These are phyloP conservation scores for Meta bourneti DNA, from an alignment of 2,888 invertebrate species.

Conservation along the genomic window DNA sequence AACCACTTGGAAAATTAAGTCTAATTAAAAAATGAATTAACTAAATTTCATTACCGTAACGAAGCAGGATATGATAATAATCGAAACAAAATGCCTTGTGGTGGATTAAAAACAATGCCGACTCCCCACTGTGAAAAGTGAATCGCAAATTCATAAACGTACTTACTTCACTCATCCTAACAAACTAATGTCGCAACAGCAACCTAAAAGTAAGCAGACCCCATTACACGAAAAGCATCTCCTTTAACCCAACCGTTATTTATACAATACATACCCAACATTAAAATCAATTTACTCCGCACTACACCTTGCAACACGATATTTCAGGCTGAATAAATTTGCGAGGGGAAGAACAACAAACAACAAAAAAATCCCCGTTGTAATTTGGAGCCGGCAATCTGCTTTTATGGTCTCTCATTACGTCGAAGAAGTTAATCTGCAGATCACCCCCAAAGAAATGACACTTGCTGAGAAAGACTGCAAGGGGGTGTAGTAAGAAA, in stretches of 20 bases:
- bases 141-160: too few species aligned
- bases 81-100: too few species aligned
- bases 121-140: too few species aligned
- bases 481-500: not conserved
- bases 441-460: slow-evolving; percentile 22
- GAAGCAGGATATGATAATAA: too few species aligned
- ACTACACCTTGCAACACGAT: too few species aligned
- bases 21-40: too few species aligned
- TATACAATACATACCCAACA: not conserved
- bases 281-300: not conserved
- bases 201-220: too few species aligned
- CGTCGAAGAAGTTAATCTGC: slow-evolving; percentile 52
- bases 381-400: not conserved
- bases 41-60: too few species aligned
- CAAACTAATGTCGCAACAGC: too few species aligned
- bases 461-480: not conserved
- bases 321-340: not conserved
- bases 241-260: not conserved
- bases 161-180: too few species aligned
- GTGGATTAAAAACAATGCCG: too few species aligned
- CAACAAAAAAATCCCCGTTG: not conserved
- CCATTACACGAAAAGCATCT: not conserved
- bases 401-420: slow-evolving; percentile 47
- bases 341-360: not conserved
- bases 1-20: too few species aligned